Percentiles rank a stretch among this genome's conserved stretches.
Evolutionary conservation across 2,888 invertebrate species (phyloP).

Genomic region (Drosophila histrio): DNA sequence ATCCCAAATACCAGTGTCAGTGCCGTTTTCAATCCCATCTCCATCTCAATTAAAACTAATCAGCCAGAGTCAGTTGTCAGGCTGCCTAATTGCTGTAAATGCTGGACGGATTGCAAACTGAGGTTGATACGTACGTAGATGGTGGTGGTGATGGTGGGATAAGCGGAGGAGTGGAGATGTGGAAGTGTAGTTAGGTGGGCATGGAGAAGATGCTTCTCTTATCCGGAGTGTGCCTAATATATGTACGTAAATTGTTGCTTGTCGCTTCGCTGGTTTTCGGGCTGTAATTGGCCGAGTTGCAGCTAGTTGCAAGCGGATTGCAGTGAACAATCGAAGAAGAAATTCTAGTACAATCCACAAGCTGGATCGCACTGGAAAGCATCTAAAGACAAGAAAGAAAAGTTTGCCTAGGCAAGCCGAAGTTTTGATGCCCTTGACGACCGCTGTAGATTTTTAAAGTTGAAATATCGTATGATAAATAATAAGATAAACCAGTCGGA

Average conservation of each 20-base stretch:
- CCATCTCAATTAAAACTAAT: conserved; percentile 71
- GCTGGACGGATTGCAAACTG: conserved; percentile 26
- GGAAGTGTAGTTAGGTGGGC: conserved; percentile 11
- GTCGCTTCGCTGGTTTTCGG: conserved; percentile 9
- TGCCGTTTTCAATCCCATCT: conserved; percentile 18
- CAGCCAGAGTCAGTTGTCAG: conserved; percentile 45
- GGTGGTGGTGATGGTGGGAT: background rate
- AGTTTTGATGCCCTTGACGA: background rate
- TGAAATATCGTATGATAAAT: too few species aligned
- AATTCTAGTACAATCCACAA: background rate
- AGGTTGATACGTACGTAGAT: conserved; percentile 20
- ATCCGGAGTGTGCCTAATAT: conserved; percentile 9
- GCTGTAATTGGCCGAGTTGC: conserved; percentile 31
- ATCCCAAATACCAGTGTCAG: conserved; percentile 17
- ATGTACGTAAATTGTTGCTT: conserved; percentile 39
- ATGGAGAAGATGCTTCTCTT: background rate
- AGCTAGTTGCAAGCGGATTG: conserved; percentile 3
- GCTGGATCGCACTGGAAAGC: background rate
- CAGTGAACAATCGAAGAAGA: background rate
- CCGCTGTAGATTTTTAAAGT: background rate
- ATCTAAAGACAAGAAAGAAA: background rate
- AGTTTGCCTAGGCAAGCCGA: background rate
- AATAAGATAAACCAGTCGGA: too few species aligned
- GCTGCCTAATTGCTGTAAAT: conserved; percentile 56
- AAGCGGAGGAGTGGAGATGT: conserved; percentile 1